Percentiles rank a stretch among this genome's conserved stretches.
These are phyloP conservation scores for Hemicentrotus pulcherrimus DNA, from an alignment of 35 echinoderm and acorn worm genomes.

Conservation along the genomic window DNA sequence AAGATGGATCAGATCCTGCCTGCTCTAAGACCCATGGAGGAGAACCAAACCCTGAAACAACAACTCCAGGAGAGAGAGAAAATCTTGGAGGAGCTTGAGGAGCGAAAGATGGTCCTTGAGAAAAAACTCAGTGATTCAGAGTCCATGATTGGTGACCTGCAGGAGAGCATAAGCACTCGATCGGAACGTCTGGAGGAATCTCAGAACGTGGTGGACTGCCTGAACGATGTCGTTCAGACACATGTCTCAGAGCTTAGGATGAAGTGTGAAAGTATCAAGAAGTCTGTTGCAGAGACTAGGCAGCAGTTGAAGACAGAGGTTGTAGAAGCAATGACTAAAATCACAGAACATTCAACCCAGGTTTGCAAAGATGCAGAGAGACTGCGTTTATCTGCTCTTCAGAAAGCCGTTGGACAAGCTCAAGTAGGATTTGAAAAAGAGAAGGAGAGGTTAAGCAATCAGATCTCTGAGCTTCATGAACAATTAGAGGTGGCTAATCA, in stretches of 20 bases:
- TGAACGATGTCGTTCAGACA: slow-evolving; percentile 28
- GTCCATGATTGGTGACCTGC: slow-evolving; percentile 34
- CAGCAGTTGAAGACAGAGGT: not conserved
- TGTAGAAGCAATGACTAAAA: not conserved
- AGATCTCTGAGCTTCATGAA: not conserved
- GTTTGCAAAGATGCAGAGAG: not conserved
- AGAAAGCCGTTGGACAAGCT: not conserved
- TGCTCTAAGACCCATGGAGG: slow-evolving; percentile 36
- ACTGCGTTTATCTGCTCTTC: not conserved
- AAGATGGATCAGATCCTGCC: slow-evolving; percentile 38
- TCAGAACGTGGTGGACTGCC: slow-evolving; percentile 13
- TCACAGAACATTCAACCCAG: not conserved
- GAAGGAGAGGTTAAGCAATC: not conserved
- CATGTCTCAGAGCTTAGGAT: slow-evolving; percentile 25
- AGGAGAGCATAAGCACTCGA: slow-evolving; percentile 17
- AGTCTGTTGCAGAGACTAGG: not conserved
- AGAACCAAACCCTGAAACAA: slow-evolving; percentile 51
- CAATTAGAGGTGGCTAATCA: slow-evolving; percentile 23
- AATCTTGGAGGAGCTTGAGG: slow-evolving; percentile 54
- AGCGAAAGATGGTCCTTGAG: slow-evolving; percentile 48
- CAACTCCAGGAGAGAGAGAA: slow-evolving; percentile 52
- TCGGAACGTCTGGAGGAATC: slow-evolving; percentile 45
- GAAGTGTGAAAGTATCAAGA: slow-evolving; percentile 45
- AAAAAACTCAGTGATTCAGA: slow-evolving; percentile 65
- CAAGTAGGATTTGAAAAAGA: slow-evolving; percentile 45